Percentiles rank a stretch among this genome's conserved stretches.
Evolutionary conservation across 2,888 invertebrate species (phyloP).

Genomic region (Empis stercorea): DNA sequence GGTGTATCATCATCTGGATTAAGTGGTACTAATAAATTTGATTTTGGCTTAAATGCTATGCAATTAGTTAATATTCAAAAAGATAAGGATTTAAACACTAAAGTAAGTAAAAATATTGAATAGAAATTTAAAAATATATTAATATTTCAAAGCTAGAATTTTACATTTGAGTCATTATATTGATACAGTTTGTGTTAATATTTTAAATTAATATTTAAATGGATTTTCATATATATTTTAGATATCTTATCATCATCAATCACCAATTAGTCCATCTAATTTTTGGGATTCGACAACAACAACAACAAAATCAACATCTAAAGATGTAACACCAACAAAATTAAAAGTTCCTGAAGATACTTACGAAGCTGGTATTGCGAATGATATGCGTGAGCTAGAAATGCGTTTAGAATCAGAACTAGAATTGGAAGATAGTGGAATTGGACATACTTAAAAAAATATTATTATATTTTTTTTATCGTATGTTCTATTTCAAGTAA

Average conservation of each 20-base stretch:
- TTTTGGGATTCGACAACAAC: conserved; percentile 17
- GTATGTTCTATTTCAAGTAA: neutral
- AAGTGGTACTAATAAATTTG: conserved; percentile 11
- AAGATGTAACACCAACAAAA: conserved; percentile 15
- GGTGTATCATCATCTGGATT: conserved; percentile 1
- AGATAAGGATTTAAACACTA: too few relatives aligned
- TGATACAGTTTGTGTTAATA: too few relatives aligned
- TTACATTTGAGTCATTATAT: too few relatives aligned
- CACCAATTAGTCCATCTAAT: conserved; percentile 16
- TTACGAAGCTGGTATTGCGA: conserved; percentile 51
- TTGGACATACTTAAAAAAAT: conserved; percentile 6
- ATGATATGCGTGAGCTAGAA: conserved; percentile 52
- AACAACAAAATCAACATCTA: conserved; percentile 11
- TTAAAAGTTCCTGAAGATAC: conserved; percentile 21
- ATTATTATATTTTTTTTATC: neutral
- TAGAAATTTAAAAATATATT: too few relatives aligned
- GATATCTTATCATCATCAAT: conserved; percentile 9
- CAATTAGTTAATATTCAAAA: conserved; percentile 10
- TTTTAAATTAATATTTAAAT: too few relatives aligned
- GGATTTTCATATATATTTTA: too few relatives aligned
- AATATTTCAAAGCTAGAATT: too few relatives aligned
- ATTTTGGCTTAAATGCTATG: conserved; percentile 14
- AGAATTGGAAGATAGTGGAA: conserved; percentile 24
- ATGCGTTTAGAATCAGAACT: conserved; percentile 52
- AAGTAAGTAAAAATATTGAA: too few relatives aligned